Percentiles rank a stretch among this genome's conserved stretches.
Evolutionary conservation across 2,888 invertebrate species (phyloP).

Genomic region (Oligia strigilis): DNA sequence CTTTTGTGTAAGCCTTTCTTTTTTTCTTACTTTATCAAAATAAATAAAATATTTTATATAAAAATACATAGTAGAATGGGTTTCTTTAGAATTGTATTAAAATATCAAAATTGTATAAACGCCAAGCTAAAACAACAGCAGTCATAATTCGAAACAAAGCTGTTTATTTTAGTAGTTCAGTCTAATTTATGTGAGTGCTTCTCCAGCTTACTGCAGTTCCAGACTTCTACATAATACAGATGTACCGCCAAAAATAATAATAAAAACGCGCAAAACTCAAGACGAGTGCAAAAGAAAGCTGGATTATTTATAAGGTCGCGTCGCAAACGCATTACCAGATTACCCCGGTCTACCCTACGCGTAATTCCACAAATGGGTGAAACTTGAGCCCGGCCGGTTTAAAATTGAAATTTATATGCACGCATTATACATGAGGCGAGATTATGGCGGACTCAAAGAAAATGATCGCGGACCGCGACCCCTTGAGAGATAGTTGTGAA

Average conservation of each 20-base stretch:
- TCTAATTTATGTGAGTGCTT: constrained; percentile 59
- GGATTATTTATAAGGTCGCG: constrained; percentile 79
- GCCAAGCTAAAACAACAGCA: constrained; percentile 20
- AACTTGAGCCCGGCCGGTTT: constrained; percentile 87
- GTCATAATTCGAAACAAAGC: constrained; percentile 45
- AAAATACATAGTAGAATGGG: background rate
- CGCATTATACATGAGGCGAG: constrained; percentile 88
- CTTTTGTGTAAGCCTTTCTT: background rate
- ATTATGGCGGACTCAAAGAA: constrained; percentile 76
- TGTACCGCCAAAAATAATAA: constrained; percentile 46
- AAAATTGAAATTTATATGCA: constrained; percentile 90
- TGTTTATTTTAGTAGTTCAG: constrained; percentile 43
- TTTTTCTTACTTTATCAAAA: no score
- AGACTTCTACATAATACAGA: constrained; percentile 53
- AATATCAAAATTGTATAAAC: constrained; percentile 31
- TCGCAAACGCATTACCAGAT: constrained; percentile 83
- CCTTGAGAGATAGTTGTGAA: constrained; percentile 69
- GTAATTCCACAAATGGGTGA: constrained; percentile 89
- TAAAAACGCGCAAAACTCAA: constrained; percentile 51
- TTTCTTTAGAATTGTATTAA: background rate
- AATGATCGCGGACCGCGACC: constrained; percentile 65
- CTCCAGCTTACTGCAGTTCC: constrained; percentile 40
- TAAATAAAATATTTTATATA: background rate
- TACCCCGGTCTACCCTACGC: constrained; percentile 69
- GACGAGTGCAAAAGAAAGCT: constrained; percentile 68